A percentile compares a stretch with the other conserved stretches of the same genome.
phyloP scores from a whole-genome alignment of 2,797 vertebrate species.

The Falco naumanni region DNA sequence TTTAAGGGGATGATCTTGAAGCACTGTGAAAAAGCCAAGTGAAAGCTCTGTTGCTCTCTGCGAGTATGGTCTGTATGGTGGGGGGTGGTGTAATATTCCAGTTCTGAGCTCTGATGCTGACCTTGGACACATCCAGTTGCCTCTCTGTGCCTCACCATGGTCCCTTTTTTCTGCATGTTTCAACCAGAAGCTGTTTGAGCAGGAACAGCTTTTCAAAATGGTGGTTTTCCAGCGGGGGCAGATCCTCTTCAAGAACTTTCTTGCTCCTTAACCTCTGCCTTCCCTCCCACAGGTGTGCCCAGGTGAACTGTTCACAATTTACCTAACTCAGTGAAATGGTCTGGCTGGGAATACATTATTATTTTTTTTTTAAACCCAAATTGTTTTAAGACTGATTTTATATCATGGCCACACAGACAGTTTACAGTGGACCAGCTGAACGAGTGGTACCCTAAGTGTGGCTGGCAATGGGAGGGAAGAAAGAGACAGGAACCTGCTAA shows the following conservation, averaged over 20 bases:
- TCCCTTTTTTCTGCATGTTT: background rate
- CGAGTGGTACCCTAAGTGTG: background rate
- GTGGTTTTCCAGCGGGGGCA: background rate
- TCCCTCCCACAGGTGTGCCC: background rate
- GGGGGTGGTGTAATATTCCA: background rate
- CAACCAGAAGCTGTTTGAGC: background rate
- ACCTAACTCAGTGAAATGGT: background rate
- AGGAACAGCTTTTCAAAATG: background rate
- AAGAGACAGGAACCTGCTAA: background rate
- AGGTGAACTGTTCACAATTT: background rate
- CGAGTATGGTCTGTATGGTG: background rate
- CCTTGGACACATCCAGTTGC: background rate
- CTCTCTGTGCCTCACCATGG: background rate
- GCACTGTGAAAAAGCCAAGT: background rate
- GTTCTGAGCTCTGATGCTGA: background rate
- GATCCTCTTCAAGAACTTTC: background rate
- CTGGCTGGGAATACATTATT: background rate
- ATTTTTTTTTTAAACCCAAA: background rate
- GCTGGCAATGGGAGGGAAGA: background rate
- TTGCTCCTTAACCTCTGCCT: background rate
- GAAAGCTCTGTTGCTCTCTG: constrained; percentile 1
- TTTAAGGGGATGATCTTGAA: constrained; percentile 8
- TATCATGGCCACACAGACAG: background rate
- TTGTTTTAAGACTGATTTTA: background rate
- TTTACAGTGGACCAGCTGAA: background rate